phyloP scores from a whole-genome alignment of 53 echinoderm and acorn worm genomes.

The Hippasteria phrygiana region DNA sequence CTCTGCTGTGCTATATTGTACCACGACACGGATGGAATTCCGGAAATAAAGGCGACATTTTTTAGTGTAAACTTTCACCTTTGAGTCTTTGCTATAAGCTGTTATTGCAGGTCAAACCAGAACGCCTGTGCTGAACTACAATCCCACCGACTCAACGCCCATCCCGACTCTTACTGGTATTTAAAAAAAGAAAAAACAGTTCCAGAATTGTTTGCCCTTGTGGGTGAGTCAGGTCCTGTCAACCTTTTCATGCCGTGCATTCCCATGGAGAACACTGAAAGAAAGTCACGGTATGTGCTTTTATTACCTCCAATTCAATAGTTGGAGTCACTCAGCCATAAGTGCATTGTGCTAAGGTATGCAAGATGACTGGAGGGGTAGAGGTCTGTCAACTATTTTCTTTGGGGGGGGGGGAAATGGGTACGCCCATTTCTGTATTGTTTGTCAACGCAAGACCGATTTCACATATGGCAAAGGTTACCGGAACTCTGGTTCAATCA shows the following conservation, averaged over 20 bases:
- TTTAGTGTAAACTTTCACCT: background rate
- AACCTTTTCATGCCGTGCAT: background rate
- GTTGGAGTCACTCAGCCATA: background rate
- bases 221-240: background rate
- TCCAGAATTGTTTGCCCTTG: background rate
- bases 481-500: too few species aligned
- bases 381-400: background rate
- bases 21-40: background rate
- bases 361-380: background rate
- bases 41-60: background rate
- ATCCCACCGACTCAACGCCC: too few species aligned
- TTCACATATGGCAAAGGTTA: too few species aligned
- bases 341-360: background rate
- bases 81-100: background rate
- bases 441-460: too few species aligned
- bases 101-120: too few species aligned
- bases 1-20: background rate
- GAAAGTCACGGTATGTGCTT: background rate
- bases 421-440: conserved; percentile 1
- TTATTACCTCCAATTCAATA: background rate
- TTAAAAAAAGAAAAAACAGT: too few species aligned
- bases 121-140: too few species aligned
- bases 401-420: too few species aligned
- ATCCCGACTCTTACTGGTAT: too few species aligned
- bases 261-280: conserved; percentile 1